phyloP scores from a whole-genome alignment of 2,888 invertebrate genomes.

The Xanthorhoe designata region DNA sequence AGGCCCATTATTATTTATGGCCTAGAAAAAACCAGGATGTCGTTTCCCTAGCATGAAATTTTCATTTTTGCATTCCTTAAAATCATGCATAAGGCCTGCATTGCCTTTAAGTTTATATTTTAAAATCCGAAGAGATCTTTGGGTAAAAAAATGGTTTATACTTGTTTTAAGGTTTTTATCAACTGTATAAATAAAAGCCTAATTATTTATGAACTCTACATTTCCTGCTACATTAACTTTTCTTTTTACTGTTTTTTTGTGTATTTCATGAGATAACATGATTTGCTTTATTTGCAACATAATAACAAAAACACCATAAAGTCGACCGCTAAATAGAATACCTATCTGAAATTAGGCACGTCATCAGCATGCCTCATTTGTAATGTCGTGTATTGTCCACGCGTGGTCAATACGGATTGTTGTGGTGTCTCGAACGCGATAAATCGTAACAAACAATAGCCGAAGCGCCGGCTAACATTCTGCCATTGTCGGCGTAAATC shows the following conservation, averaged over 20 bases:
- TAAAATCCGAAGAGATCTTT: too few relatives aligned
- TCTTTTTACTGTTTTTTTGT: too few relatives aligned
- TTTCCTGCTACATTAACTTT: too few relatives aligned
- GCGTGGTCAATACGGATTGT: constrained; percentile 72
- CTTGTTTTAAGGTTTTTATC: too few relatives aligned
- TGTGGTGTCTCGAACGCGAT: constrained; percentile 63
- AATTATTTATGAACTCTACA: too few relatives aligned
- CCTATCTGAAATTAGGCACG: constrained; percentile 39
- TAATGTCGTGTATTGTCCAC: constrained; percentile 59
- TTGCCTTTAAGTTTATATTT: too few relatives aligned
- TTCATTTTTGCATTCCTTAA: neutral
- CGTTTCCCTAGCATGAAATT: constrained; percentile 42
- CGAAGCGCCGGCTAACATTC: constrained; percentile 57
- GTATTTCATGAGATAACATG: too few relatives aligned
- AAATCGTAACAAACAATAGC: constrained; percentile 82
- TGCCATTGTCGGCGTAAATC: constrained; percentile 66
- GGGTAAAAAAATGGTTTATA: too few relatives aligned
- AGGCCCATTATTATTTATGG: constrained; percentile 68
- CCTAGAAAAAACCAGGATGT: constrained; percentile 61
- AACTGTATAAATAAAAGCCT: too few relatives aligned
- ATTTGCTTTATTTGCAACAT: neutral
- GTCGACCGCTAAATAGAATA: constrained; percentile 12
- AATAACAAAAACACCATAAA: neutral
- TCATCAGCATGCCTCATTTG: constrained; percentile 67
- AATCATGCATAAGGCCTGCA: constrained; percentile 20